Base-by-base conservation (phyloP, 2,797 vertebrate genomes). In the Crax fasciolata region DNA sequence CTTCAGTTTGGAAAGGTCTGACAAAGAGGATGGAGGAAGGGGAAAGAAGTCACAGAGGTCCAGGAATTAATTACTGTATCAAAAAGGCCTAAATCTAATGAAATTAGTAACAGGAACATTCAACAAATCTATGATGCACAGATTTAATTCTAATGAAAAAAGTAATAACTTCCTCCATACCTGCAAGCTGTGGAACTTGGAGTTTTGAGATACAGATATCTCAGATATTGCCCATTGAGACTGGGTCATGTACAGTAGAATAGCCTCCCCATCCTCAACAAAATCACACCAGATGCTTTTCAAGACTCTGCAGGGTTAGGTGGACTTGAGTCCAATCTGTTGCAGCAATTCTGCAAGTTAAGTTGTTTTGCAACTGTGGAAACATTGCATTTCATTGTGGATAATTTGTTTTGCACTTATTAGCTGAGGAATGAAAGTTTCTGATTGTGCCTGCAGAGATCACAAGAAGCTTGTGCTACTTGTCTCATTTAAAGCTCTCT, bases 361-460 rank as follows among this genome's bases (percentile, higher is more conserved):
- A 17, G 11, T 13, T 70, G 39, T 51, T 76, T 82, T 55, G 13
- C 43, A 62, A 66, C 18, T 13, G 9, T 48, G 13, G 20, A 58
- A 87, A 82, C 32, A 48, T 0, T 59, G 54, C 5, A 72, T 86
- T 63, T 58, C 39, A 66, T 5, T 8, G 43, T 59, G 39, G 52
- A 83, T 73, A 84, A 48, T 28, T 58, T 54, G 2, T 9, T 74
- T 84, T 75, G 21, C 0, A 1, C 23, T 89, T 39, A 78, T 93
- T 92, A 87, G n/a, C n/a, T 75, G 46, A 75, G 27, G 48, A 67
- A 91, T 54, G 6, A 66, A 86, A 65, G 58, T 80, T 57, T 75
- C 39, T 72, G 41, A 32, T 17, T 7, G 13, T 63, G 43, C 25
- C 39, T 73, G 25, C 17, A 54, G 71, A 84, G 28, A 58, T 86